Percentiles rank a stretch among this genome's conserved stretches.
These are phyloP conservation scores for Micrasema minimum DNA, from an alignment of 1,140 invertebrate species.

Conservation along the genomic window DNA sequence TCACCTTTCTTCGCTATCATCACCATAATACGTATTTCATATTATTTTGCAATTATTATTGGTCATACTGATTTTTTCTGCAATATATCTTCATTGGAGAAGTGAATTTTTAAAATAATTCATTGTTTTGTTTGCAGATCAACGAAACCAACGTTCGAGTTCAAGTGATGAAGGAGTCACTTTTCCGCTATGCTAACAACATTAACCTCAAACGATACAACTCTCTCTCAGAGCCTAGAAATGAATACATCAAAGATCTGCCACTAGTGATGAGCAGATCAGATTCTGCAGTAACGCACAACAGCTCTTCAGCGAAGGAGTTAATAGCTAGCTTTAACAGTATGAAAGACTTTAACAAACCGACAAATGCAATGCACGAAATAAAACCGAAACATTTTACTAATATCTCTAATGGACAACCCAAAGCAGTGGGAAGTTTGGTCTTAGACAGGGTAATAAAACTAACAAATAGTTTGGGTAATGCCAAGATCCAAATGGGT, in stretches of 20 bases:
- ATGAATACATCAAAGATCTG: conserved; percentile 6
- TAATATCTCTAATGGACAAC: conserved; percentile 31
- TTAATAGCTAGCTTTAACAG: conserved; percentile 39
- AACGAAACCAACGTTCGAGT: neutral
- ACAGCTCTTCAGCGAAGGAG: conserved; percentile 29
- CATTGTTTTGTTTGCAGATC: conserved; percentile 6
- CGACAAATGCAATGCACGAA: neutral
- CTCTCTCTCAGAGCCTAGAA: conserved; percentile 14
- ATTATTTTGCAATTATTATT: no score
- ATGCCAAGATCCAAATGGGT: conserved; percentile 25
- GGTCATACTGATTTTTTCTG: no score
- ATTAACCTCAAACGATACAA: conserved; percentile 26
- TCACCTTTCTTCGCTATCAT: no score
- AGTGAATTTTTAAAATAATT: no score
- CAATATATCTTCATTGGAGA: no score
- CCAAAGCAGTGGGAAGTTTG: conserved; percentile 42
- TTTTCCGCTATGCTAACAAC: neutral
- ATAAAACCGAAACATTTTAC: no score
- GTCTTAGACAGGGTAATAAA: conserved; percentile 50
- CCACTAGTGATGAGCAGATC: conserved; percentile 27
- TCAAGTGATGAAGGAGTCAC: neutral
- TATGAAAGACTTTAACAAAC: conserved; percentile 22
- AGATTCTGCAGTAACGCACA: conserved; percentile 22
- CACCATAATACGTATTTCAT: no score
- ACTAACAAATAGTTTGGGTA: conserved; percentile 32